Base-by-base conservation (phyloP, 2,113 vertebrate genomes). In the Strigops habroptila region DNA sequence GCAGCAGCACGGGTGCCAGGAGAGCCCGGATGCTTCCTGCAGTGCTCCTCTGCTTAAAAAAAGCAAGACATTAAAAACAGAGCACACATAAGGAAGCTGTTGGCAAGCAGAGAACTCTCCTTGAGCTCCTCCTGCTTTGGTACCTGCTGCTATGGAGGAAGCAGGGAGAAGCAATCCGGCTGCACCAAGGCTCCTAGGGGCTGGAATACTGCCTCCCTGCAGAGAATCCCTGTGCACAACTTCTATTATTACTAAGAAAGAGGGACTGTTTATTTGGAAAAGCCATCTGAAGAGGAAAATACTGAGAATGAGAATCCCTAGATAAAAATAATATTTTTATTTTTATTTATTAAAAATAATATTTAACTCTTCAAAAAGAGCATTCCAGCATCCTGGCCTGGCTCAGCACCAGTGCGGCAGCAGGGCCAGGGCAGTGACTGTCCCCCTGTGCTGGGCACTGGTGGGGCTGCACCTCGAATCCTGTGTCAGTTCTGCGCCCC, bases 171-270 rank as follows among this genome's bases (percentile, higher is more conserved):
- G 73, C 4, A 7, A 44, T 6, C 14, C 1, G 39, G 23, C 23
- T 4, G 15, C 30, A 37, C 18, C 51, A 9, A 28, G 30, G 60
- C 60, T 28, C 28, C 17, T 6, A 0, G 24, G 22, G 18, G 31
- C 55, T 39, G 69, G 30, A 39, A 28, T 12, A 1, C 24, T 1
- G 10, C 52, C 67, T 28, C 62, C 43, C 51, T 7, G 49, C n/a
- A 7, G 12, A 0, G 3, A 60, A 33, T 18, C 39, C 59, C 28
- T 0, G 31, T 1, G 3, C 37, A 19, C 10, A 6, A 6, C 3
- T 64, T 15, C 63, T 21, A 18, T 5, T 8, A 41, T 18, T 7
- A 15, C 39, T 10, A 8, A 6, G 5, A 35, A 30, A 10, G 17
- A 39, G 46, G 8, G 35, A 14, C 0, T 9, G 27, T 17, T 41